Base-by-base conservation (phyloP, 2,113 vertebrate genomes). In the Pitta sordida region DNA sequence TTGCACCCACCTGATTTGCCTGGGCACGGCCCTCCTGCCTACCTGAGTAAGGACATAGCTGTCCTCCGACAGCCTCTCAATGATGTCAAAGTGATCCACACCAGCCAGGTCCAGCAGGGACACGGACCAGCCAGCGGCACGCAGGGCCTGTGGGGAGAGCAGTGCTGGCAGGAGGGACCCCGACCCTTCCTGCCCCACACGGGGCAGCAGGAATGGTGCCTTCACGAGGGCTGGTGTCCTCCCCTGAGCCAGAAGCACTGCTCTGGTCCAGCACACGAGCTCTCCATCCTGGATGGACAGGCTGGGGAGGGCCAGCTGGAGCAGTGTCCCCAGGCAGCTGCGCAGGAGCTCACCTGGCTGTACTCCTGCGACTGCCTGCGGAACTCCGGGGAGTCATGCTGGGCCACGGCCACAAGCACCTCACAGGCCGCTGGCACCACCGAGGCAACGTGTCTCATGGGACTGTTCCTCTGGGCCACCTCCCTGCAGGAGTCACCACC, bases 341-440 rank as follows among this genome's bases (percentile, higher is more conserved):
- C 11, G 34, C 32, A 13, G 34, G 37, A 21, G 36, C 91, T 88
- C 91, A 99, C 99, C 98, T 98, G 98, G 78, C 96, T 96, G 51
- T 99, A 99, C 51, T 98, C 98, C 83, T 96, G 95, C 0, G 99
- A 99, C 80, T 99, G 99, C 36, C 97, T 97, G 44, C 95, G 98
- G 69, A 99, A 99, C 91, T 99, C 99, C 0, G 98, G 98, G 26
- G 99, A 98, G 95, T 99, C 99, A 0, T 99, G 95, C 76, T 99
- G 97, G 27, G 98, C 99, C 69, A 99, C 91, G 0, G 97, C 96
- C 37, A 99, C 90, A 2, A 98, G 92, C 26, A 99, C 94, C n/a
- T 91, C 89, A 15, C 98, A 99, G 73, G 88, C 32, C 8, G 53
- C 60, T 11, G 48, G 56, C 15, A 27, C 94, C 13, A 97, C 90